Conservation (phyloP, 2,888 invertebrate genomes). For the Tromatobia lineatoria region DNA sequence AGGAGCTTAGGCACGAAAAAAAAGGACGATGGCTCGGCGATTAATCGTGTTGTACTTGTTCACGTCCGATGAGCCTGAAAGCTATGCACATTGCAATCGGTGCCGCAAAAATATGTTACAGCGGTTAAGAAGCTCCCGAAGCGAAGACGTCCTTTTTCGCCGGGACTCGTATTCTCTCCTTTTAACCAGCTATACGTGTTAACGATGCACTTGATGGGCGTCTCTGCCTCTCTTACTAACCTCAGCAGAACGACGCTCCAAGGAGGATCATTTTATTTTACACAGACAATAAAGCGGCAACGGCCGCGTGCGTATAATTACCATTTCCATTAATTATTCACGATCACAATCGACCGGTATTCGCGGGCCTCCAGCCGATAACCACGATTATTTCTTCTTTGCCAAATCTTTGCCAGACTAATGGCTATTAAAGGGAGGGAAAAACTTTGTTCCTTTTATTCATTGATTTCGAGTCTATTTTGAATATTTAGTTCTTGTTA, state of each 20-base stretch:
- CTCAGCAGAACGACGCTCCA: background rate
- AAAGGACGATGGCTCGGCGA: background rate
- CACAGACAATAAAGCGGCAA: background rate
- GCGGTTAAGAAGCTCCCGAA: background rate
- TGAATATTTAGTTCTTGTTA: too few relatives aligned
- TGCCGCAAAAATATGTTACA: constrained; percentile 6
- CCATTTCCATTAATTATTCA: background rate
- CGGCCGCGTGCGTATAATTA: background rate
- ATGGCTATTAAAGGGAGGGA: background rate
- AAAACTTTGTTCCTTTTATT: background rate
- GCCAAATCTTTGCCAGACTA: background rate
- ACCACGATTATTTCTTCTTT: background rate
- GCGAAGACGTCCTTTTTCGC: constrained; percentile 7
- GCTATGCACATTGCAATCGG: background rate
- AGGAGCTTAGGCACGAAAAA: background rate
- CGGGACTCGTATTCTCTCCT: background rate
- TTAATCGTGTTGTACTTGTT: background rate
- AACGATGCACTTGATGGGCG: constrained; percentile 9
- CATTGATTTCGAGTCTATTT: background rate
- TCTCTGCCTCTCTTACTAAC: constrained; percentile 7
- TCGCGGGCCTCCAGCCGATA: background rate
- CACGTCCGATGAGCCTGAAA: background rate
- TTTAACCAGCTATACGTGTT: too few relatives aligned
- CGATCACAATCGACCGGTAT: constrained; percentile 17
- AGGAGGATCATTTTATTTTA: background rate